Conservation (phyloP, 2,113 vertebrate species). For the Hemiscyllium ocellatum region DNA sequence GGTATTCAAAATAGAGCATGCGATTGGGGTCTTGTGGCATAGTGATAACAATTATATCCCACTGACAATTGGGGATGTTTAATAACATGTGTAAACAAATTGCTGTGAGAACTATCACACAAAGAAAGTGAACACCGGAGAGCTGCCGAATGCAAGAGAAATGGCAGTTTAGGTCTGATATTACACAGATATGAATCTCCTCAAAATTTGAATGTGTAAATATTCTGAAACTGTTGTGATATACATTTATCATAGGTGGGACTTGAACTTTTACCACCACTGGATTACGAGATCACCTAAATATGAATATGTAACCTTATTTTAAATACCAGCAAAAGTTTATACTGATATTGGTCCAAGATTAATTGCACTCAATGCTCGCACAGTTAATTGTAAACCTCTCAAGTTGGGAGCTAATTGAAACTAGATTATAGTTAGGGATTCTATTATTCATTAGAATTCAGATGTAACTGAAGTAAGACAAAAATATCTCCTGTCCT, state of each 20-base stretch:
- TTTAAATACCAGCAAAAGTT: not conserved
- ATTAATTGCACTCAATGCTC: not conserved
- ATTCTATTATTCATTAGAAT: not conserved
- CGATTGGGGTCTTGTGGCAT: not conserved
- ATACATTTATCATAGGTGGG: too few species aligned
- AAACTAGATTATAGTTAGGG: not conserved
- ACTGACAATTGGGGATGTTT: too few species aligned
- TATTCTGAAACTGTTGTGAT: too few species aligned
- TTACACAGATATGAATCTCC: not conserved
- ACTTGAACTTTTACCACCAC: too few species aligned
- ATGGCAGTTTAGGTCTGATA: not conserved
- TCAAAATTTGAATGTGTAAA: not conserved
- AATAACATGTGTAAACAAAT: too few species aligned
- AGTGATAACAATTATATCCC: too few species aligned
- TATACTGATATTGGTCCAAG: not conserved
- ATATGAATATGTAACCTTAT: not conserved
- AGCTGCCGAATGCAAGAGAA: not conserved
- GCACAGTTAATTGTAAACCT: not conserved
- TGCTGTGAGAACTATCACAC: not conserved
- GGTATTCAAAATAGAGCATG: not conserved
- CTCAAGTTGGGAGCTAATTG: not conserved
- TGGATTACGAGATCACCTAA: too few species aligned
- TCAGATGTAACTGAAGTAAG: not conserved
- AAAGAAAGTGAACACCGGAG: not conserved
- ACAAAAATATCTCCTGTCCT: not conserved